Evolutionary conservation across 1,140 invertebrate genomes (phyloP).

Genomic region (Drosophila baimaii): DNA sequence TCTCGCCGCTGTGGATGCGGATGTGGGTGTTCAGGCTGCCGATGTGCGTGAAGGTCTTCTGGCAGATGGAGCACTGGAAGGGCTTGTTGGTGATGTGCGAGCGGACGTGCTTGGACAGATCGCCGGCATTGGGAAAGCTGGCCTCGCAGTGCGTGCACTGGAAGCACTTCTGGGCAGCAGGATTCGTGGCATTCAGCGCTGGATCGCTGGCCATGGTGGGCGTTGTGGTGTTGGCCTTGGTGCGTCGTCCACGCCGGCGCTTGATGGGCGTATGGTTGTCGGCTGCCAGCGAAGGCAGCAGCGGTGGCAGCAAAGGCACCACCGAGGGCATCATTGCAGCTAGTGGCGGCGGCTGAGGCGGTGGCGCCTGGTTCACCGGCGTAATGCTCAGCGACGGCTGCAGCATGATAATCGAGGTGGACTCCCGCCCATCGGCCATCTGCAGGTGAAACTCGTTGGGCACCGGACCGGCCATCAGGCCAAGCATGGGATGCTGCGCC

Average conservation of each 20-base stretch:
- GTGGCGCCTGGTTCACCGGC: conserved; percentile 16
- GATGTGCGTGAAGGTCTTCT: conserved; percentile 87
- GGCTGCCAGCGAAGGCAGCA: too few species aligned
- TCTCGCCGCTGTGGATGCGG: conserved; percentile 89
- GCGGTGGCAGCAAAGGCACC: background rate
- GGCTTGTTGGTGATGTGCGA: conserved; percentile 86
- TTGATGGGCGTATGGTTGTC: conserved; percentile 47
- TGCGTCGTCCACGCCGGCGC: conserved; percentile 70
- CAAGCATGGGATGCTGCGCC: conserved; percentile 51
- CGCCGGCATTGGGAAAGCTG: conserved; percentile 87
- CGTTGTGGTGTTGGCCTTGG: conserved; percentile 33
- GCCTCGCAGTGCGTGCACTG: conserved; percentile 87
- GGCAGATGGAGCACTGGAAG: conserved; percentile 84
- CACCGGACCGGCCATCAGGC: conserved; percentile 31
- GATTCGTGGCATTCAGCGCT: conserved; percentile 22
- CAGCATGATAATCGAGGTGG: conserved; percentile 75
- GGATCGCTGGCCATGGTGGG: conserved; percentile 13
- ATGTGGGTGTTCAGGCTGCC: conserved; percentile 93
- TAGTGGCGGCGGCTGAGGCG: background rate
- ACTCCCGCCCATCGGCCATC: conserved; percentile 63
- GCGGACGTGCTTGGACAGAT: conserved; percentile 86
- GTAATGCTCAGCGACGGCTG: conserved; percentile 55
- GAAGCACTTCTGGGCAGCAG: conserved; percentile 67
- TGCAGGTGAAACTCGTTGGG: conserved; percentile 65
- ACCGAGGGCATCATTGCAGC: too few species aligned